Conservation (phyloP, 1,140 invertebrate species). For the Drosophila auraria region DNA sequence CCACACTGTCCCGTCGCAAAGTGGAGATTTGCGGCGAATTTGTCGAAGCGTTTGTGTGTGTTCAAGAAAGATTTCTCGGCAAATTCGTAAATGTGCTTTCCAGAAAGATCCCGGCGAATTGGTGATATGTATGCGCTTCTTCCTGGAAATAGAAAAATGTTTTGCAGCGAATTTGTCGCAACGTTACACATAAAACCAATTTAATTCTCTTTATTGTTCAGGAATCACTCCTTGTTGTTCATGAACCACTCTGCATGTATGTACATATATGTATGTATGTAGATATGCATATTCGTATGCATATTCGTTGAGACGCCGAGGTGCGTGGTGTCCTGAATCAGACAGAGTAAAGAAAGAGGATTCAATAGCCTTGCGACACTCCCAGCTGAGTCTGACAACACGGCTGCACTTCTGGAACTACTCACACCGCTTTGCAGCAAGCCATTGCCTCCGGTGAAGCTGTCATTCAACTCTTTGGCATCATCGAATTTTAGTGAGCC, state of each 20-base stretch:
- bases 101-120: background rate
- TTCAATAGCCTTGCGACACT: conserved; percentile 88
- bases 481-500: conserved; percentile 85
- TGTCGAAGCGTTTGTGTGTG: background rate
- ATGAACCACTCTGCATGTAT: background rate
- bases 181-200: background rate
- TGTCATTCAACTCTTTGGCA: conserved; percentile 87
- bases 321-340: conserved; percentile 90
- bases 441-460: conserved; percentile 89
- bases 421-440: conserved; percentile 88
- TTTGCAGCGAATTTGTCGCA: background rate
- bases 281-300: background rate
- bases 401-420: background rate
- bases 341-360: conserved; percentile 90
- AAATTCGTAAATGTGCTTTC: background rate
- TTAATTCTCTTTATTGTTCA: background rate
- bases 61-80: background rate
- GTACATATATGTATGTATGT: background rate
- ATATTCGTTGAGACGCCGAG: conserved; percentile 88
- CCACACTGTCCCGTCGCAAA: background rate
- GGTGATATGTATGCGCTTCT: background rate
- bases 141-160: background rate
- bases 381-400: conserved; percentile 88
- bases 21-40: background rate
- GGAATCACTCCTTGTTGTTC: conserved; percentile 5